A percentile compares a stretch with the other conserved stretches of the same genome.
phyloP scores from a whole-genome alignment of 2,797 vertebrate species.

The Sebastes oblongus region DNA sequence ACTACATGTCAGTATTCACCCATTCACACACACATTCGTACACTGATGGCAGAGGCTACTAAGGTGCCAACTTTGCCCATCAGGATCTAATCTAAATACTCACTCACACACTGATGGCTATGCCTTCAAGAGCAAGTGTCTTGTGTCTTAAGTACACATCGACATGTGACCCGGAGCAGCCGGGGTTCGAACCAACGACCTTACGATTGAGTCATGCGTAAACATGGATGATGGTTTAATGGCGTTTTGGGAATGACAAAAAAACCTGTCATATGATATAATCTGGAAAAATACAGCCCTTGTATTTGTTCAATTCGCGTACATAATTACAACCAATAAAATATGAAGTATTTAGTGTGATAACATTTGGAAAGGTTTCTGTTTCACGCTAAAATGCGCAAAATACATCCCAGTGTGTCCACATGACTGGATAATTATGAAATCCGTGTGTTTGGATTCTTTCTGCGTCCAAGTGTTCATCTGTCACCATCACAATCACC shows the following conservation, averaged over 20 bases:
- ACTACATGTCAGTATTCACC: no score
- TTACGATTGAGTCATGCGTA: no score
- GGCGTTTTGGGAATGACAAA: background rate
- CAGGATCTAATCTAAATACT: no score
- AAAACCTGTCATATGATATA: background rate
- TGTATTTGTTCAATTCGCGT: background rate
- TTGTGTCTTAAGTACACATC: no score
- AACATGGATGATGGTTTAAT: background rate
- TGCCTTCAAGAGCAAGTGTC: no score
- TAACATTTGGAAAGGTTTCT: background rate
- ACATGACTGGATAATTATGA: background rate
- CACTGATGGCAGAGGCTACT: no score
- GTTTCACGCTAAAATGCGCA: background rate
- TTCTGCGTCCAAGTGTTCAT: fast-evolving
- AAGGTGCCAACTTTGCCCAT: no score
- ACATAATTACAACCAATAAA: background rate
- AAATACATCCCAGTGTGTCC: background rate
- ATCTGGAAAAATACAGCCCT: background rate
- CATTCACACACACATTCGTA: no score
- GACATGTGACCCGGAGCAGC: no score
- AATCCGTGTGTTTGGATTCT: fast-evolving
- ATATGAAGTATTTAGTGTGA: background rate
- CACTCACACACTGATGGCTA: no score
- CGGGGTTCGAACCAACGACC: no score
- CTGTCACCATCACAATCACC: background rate